phyloP scores from a whole-genome alignment of 2,113 vertebrate genomes.

The mouse (Mus musculus) region GRCm39 chr2:135470001-135470500 shows the following conservation, averaged over 20 bases:
- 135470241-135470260: too few relatives aligned
- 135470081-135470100: background rate
- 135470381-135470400: background rate
- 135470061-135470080: background rate
- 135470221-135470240: too few relatives aligned
- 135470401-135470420: background rate
- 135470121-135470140: background rate
- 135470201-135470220: too few relatives aligned
- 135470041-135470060: background rate
- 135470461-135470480: constrained; percentile 54
- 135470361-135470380: background rate
- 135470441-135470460: constrained; percentile 33
- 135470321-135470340: background rate
- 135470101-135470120: background rate
- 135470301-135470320: background rate
- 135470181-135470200: background rate
- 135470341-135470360: background rate
- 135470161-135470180: background rate
- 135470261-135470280: too few relatives aligned
- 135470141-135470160: background rate
- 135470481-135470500: constrained; percentile 42
- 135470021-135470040: background rate
- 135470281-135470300: background rate
- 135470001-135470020: background rate
- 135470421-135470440: background rate